Evolutionary conservation across 1,140 invertebrate species (phyloP), one percentile per base, ranked within the genome.

Genomic region (Monomorium pharaonis): DNA sequence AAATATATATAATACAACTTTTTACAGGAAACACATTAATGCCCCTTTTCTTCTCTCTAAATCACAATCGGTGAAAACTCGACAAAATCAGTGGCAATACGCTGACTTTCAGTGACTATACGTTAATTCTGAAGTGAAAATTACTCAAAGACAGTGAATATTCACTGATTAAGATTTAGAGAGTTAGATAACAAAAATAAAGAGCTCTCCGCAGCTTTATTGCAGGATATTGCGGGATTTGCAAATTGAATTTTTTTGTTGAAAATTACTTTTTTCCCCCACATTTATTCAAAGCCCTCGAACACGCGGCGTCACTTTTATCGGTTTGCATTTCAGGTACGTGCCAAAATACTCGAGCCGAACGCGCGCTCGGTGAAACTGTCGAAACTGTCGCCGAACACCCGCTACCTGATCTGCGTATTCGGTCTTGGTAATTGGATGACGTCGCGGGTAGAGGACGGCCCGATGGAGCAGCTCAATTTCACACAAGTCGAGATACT

Each of bases 351-450:
- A 74, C 93, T 98, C 74, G 97, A 97, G 91, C 95, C 96, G 16
- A 96, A 95, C 42, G 95, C 96, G 1, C 96, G 97, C 87, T 97
- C 97, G 1, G 96, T 97, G 47, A 97, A 97, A 93, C 94, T 99
- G 60, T 96, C 96, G 30, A 96, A 97, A 89, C 95, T 99, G 70
- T 96, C 95, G 74, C 96, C 98, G 0, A 97, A 97, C 91, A 97
- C 97, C 0, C 96, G 96, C 75, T 99, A 99, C 94, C 96, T 97
- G 72, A 97, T 99, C 88, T 99, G 98, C 94, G 97, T 98, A 27
- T 95, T 98, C 80, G 98, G 98, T 3, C 95, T 98, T 37, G 97
- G 97, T 75, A 97, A 97, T 93, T 97, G 97, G 96, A 83, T 93
- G 88, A 86, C 84, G 27, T 88, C 87, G 58, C 88, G 88, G 37